Evolutionary conservation across 2,888 invertebrate genomes (phyloP).

Genomic region (Parnassius smintheus): DNA sequence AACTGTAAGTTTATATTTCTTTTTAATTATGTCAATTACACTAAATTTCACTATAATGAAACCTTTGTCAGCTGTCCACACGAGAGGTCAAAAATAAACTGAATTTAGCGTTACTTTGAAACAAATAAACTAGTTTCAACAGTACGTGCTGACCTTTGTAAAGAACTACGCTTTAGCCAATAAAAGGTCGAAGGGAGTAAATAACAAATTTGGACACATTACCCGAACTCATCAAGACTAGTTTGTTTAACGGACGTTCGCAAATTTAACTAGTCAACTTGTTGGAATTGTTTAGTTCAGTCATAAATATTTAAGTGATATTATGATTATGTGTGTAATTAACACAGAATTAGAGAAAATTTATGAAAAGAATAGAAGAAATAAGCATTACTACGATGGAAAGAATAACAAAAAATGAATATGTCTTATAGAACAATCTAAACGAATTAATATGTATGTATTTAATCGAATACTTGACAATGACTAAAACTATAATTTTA

Average conservation of each 20-base stretch:
- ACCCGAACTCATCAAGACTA: conserved; percentile 32
- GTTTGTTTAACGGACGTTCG: conserved; percentile 18
- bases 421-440: too few species aligned
- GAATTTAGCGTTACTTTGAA: conserved; percentile 19
- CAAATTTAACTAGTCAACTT: conserved; percentile 6
- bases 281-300: not conserved
- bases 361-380: too few species aligned
- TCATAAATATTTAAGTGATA: too few species aligned
- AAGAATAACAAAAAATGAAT: too few species aligned
- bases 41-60: not conserved
- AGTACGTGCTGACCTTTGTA: conserved; percentile 57
- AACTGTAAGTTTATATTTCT: too few species aligned
- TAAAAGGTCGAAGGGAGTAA: conserved; percentile 52
- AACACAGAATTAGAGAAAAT: too few species aligned
- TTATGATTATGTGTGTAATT: too few species aligned
- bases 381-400: too few species aligned
- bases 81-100: conserved; percentile 13
- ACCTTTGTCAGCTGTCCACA: conserved; percentile 14
- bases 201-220: conserved; percentile 37
- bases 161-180: conserved; percentile 57
- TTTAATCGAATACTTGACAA: too few species aligned
- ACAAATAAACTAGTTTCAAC: conserved; percentile 50
- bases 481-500: too few species aligned
- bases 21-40: too few species aligned
- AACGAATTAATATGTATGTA: too few species aligned